Evolutionary conservation across 37 sponge, comb jelly and placozoan genomes (phyloP), one percentile per base, ranked within the genome.

Genomic region (Theonella swinhoei): DNA sequence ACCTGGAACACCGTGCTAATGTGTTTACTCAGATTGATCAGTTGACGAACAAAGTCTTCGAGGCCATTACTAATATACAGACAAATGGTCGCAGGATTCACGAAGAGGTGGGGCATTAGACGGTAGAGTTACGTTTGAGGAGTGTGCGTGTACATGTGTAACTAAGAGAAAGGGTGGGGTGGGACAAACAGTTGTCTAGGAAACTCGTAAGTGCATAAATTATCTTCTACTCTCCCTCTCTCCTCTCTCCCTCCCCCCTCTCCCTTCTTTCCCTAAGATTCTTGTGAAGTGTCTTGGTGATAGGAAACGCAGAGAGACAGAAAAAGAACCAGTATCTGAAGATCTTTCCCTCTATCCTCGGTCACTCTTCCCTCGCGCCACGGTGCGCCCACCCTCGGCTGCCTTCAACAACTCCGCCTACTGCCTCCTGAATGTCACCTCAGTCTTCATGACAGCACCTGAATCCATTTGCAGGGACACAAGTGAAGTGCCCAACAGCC

Each of bases 391-490:
- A 59, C 76, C 84, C 75, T 22, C n/a, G 2, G 54, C 4, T 38
- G 63, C 41, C 43, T 2, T 77, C 41, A 82, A 88, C 42, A 31
- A 34, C 54, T 79, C 87, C 8, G 87, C 87, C 65, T 64, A 79
- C 74, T 86, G 87, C 42, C 43, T 72, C 39, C 0, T 0, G 28
- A 64, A 41, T 17, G 5, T 37, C n/a, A 23, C 41, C 17, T 2
- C 42, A 11, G 36, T 70, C 40, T 72, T 86, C 72, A 36, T 25
- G 2, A 62, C n/a, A 4, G 34, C 62, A 0, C 37, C 60, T 0
- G 26, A 28, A 19, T n/a, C 31, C 0, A 36, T 78, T 36, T 78
- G 78, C 38, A 38, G 24, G 24, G 62, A 42, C 47, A 62, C 33
- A 24, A 3, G 23, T 11, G 78, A 42, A 30, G 32, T 31, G 22